These are phyloP conservation scores for Porites australiensis DNA, from an alignment of 64 coral and sea anemone genomes.

Conservation along the genomic window DNA sequence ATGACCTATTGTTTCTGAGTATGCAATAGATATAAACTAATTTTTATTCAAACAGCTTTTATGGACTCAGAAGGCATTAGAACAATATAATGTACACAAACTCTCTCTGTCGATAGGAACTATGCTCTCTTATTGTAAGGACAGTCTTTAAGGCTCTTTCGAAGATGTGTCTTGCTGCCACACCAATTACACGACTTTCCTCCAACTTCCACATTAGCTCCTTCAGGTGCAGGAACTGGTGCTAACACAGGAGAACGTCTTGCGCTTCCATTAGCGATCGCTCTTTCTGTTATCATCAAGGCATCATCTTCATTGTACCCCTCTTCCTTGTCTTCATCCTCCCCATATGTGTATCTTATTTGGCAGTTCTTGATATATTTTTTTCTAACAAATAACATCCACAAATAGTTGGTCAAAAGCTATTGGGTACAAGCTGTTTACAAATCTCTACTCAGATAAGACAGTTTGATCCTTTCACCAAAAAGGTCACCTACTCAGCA, in stretches of 20 bases:
- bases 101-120: no score
- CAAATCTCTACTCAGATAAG: no score
- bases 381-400: neutral
- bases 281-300: neutral
- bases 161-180: neutral
- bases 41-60: no score
- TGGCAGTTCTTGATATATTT: neutral
- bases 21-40: no score
- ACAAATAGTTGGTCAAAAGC: no score
- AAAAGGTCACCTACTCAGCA: no score
- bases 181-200: neutral
- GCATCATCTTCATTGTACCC: neutral
- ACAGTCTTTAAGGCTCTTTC: neutral
- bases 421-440: no score
- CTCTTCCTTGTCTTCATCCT: neutral
- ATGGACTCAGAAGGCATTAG: no score
- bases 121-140: neutral
- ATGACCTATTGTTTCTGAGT: no score
- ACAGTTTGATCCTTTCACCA: no score
- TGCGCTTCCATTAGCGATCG: neutral
- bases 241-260: neutral
- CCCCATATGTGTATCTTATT: neutral
- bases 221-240: neutral
- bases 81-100: no score
- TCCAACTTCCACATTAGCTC: neutral